Conservation (phyloP, 2,113 vertebrate species). For the Zapornia atra region DNA sequence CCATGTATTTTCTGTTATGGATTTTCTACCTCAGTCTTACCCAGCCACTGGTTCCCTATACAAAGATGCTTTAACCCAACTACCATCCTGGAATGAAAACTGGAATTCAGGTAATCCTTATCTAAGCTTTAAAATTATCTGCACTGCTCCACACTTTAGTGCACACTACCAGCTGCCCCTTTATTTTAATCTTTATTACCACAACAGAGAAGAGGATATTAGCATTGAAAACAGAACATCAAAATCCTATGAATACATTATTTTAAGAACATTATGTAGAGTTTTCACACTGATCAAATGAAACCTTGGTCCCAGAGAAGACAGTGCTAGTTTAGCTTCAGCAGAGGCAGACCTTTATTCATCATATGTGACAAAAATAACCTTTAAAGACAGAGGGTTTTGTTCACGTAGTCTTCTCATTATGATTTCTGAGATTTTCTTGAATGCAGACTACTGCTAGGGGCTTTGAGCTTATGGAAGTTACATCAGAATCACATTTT, state of each 20-base stretch:
- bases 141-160: neutral
- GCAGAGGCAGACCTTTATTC: neutral
- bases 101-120: conserved; percentile 8
- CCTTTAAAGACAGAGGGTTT: conserved; percentile 32
- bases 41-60: neutral
- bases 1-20: neutral
- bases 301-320: neutral
- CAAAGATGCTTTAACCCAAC: conserved; percentile 14
- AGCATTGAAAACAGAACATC: neutral
- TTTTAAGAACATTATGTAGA: neutral
- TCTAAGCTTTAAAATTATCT: neutral
- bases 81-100: conserved; percentile 32
- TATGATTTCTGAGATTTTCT: neutral
- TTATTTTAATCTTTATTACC: conserved; percentile 5
- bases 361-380: neutral
- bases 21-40: conserved; percentile 22
- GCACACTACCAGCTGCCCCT: neutral
- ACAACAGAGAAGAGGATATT: neutral
- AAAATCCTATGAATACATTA: neutral
- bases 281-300: neutral
- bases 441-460: neutral
- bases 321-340: neutral
- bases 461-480: conserved; percentile 61
- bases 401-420: neutral
- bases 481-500: conserved; percentile 70